Evolutionary conservation across 2,113 vertebrate species (phyloP).

Genomic region (human (Homo sapiens)): DNA sequence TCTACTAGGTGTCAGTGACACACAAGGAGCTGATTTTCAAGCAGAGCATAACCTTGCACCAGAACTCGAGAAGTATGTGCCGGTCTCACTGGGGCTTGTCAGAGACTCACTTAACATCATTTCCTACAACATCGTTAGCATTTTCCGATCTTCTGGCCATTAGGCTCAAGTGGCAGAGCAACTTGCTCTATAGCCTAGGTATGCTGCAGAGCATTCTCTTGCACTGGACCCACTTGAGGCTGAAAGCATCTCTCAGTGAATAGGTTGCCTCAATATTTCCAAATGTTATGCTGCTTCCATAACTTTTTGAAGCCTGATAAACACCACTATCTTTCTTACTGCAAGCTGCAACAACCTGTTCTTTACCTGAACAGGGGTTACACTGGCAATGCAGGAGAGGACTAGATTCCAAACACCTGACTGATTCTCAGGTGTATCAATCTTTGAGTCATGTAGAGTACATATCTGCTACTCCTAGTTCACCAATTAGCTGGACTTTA

Average conservation of each 20-base stretch:
- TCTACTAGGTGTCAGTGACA: no score
- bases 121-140: background rate
- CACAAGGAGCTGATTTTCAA: no score
- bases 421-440: background rate
- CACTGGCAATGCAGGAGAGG: background rate
- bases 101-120: no score
- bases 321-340: no score
- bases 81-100: no score
- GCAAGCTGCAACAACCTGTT: background rate
- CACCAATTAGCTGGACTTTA: background rate
- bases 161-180: no score
- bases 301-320: background rate
- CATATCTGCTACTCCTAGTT: background rate
- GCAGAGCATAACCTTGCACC: no score
- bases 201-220: background rate
- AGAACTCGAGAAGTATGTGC: no score
- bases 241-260: background rate
- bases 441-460: no score
- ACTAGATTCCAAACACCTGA: background rate
- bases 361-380: background rate
- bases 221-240: background rate
- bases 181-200: no score
- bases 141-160: background rate
- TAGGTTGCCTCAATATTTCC: background rate
- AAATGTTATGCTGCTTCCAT: background rate